Percentiles rank a stretch among this genome's conserved stretches.
phyloP scores from a whole-genome alignment of 2,888 invertebrate species.

The Ectemnius continuus region DNA sequence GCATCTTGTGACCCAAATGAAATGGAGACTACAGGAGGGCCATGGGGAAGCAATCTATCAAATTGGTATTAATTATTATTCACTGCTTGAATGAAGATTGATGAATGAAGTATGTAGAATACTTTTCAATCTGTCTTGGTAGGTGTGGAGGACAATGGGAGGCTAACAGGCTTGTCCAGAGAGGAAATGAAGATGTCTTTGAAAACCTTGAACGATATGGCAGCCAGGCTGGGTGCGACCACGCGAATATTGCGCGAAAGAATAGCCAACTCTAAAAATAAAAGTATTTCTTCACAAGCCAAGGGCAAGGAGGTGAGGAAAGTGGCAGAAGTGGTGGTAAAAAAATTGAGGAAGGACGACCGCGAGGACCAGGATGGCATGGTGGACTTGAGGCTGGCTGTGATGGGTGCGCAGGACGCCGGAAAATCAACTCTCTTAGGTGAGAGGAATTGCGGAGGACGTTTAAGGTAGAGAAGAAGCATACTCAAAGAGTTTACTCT shows the following conservation, averaged over 20 bases:
- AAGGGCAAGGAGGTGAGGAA: conserved; percentile 78
- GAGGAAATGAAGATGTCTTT: conserved; percentile 93
- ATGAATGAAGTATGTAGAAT: not conserved
- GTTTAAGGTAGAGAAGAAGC: conserved; percentile 66
- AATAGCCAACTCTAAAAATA: conserved; percentile 76
- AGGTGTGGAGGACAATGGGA: conserved; percentile 93
- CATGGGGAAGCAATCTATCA: conserved; percentile 99
- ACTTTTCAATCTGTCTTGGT: not conserved
- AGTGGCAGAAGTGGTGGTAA: conserved; percentile 92
- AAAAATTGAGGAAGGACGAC: conserved; percentile 83
- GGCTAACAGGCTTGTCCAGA: conserved; percentile 89
- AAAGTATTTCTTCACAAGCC: conserved; percentile 40
- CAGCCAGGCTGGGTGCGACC: conserved; percentile 90
- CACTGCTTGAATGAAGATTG: not conserved
- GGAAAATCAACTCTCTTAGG: conserved; percentile 96
- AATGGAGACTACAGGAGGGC: conserved; percentile 97
- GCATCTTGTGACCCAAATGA: conserved; percentile 98
- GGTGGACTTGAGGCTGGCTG: conserved; percentile 94
- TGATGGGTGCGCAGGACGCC: conserved; percentile 96
- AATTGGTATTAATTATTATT: conserved; percentile 81
- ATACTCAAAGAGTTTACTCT: conserved; percentile 56
- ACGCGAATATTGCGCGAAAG: conserved; percentile 87
- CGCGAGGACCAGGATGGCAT: conserved; percentile 88
- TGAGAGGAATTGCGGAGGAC: conserved; percentile 68
- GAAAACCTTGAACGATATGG: conserved; percentile 92